These are phyloP conservation scores for Thripadectes ignobilis DNA, from an alignment of 2,797 vertebrate species.

Conservation along the genomic window DNA sequence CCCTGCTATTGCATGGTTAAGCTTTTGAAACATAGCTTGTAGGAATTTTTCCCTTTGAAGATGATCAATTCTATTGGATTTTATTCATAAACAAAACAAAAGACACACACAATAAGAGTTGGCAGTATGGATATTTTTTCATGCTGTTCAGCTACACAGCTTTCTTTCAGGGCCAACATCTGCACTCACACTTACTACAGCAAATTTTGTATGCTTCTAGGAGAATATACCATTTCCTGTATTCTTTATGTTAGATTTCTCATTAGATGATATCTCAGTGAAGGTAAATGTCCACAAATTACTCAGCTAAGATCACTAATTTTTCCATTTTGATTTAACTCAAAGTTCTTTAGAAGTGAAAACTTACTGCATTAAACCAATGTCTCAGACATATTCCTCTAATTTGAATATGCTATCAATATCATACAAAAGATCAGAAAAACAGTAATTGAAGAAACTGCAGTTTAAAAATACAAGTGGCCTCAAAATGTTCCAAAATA, in stretches of 20 bases:
- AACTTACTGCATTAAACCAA: background rate
- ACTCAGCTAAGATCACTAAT: background rate
- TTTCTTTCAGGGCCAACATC: background rate
- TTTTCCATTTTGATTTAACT: background rate
- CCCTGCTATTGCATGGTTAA: background rate
- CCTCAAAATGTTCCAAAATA: constrained; percentile 48
- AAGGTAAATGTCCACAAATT: background rate
- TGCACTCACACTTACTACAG: background rate
- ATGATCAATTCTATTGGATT: background rate
- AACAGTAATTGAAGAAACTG: background rate
- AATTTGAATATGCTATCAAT: background rate
- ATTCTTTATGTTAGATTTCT: background rate
- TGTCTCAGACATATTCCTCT: background rate
- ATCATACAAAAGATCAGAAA: constrained; percentile 40
- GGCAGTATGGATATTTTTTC: background rate
- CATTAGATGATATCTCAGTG: background rate
- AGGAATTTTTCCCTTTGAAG: background rate
- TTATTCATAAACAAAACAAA: background rate
- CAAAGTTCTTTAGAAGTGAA: background rate
- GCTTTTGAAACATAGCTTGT: background rate
- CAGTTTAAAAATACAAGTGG: background rate
- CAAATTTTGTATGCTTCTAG: background rate
- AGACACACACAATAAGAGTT: background rate
- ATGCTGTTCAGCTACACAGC: background rate
- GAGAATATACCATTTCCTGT: background rate